phyloP scores from a whole-genome alignment of 2,113 vertebrate species.

The Varanus komodoensis region DNA sequence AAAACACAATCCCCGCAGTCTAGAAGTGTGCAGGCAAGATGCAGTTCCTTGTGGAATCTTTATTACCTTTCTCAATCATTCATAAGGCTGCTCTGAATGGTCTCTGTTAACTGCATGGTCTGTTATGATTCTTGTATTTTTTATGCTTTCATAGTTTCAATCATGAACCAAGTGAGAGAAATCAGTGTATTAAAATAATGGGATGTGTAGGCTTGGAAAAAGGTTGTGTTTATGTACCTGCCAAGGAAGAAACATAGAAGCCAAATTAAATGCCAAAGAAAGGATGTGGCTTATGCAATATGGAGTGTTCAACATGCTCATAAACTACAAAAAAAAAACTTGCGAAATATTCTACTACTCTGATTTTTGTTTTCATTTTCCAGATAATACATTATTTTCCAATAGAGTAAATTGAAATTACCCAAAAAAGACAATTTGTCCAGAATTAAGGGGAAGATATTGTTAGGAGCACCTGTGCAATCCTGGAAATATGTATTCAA shows the following conservation, averaged over 20 bases:
- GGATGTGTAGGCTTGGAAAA: neutral
- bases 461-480: no score
- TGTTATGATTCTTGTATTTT: neutral
- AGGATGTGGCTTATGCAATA: neutral
- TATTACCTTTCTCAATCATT: neutral
- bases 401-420: no score
- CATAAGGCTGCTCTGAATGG: neutral
- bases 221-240: neutral
- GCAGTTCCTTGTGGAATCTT: constrained; percentile 43
- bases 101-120: neutral
- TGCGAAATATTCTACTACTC: no score
- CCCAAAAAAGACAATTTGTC: no score
- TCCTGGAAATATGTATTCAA: no score
- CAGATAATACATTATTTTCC: no score
- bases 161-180: neutral
- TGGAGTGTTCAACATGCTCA: neutral
- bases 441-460: no score
- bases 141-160: neutral
- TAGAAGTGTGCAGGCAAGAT: neutral
- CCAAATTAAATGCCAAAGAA: neutral
- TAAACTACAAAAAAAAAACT: no score
- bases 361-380: no score
- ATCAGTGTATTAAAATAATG: neutral
- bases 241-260: neutral
- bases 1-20: neutral